Evolutionary conservation across 2,888 invertebrate genomes (phyloP), one percentile per base, ranked within the genome.

Genomic region (Mesorhabditis belari): DNA sequence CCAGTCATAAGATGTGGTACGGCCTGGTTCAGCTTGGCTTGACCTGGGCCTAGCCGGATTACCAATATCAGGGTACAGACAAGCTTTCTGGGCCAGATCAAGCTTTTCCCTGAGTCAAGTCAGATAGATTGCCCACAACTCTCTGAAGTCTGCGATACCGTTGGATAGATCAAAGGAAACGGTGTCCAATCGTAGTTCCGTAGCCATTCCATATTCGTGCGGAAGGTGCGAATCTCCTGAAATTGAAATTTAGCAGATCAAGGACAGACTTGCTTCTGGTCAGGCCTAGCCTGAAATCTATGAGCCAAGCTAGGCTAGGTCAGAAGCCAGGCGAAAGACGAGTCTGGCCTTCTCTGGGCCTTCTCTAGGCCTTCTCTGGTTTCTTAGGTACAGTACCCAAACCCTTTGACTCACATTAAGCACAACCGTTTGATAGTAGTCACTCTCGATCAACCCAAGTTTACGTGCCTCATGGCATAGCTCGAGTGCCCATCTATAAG

Each of bases 161-260:
- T 70, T 6, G 73, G 70, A 57, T 71, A 73, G 59, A 70, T 71
- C 3, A 73, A 58, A 0, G 66, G 66, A 3, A 70, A 52, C 4
- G 73, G 71, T 4, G 69, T 69, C 73, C 73, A 73, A 27, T 73
- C 73, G 50, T 73, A 73, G 55, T 73, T 73, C 57, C 63, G 66
- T 23, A 73, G 63, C 73, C 73, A 73, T 57, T 71, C 73, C 23
- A 73, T 63, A 44, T 71, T 64, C 4, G 70, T 70, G 19, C 71
- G 60, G 65, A 67, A 73, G 24, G 63, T 65, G 28, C 65, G 55
- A 49, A 73, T 73, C 57, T 73, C 71, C 65, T 67, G 9, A 50
- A 61, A 35, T 23, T n/a, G n/a, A 21, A n/a, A 24, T 56, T 19
- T 23, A 51, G 21, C 50, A 12, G n/a, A 24, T 19, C 17, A 58